Base-by-base conservation (phyloP, 2,888 invertebrate species). In the Seira sanloemensis region DNA sequence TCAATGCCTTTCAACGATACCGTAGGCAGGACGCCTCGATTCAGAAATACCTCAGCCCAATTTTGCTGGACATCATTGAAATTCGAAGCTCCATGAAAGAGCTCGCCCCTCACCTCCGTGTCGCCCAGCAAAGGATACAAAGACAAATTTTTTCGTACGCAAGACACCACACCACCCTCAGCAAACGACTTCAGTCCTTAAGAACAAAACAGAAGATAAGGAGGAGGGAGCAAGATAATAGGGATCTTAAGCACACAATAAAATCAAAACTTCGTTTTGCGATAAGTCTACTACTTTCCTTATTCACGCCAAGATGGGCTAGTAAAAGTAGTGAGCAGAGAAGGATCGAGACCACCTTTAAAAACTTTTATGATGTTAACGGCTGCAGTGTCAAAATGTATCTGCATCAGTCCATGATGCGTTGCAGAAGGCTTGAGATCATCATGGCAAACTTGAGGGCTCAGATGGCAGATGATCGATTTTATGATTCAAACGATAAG, bases 41-140 rank as follows among this genome's bases (percentile, higher is more conserved):
- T 0, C 23, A 24, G 46, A 23, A 65, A 46, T 67, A 75, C 12
- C 19, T 75, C 7, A 9, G 9, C n/a, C 65, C 25, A 16, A 37
- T 25, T 7, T 18, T 75, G 9, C 9, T 21, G 9, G 66, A 75
- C 23, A 75, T 75, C 16, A 66, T 66, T 0, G 75, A 75, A 27
- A 75, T 75, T 50, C 75, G 50, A 12, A 46, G 67, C 16, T 62
- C 66, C 7, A 66, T 75, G n/a, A 75, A 66, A 21, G 66, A 27
- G n/a, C 4, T 75, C 0, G 65, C 66, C 0, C 75, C 75, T 23
- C 12, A 19, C 66, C 66, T 75, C 46, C 75, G 62, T 9, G 46
- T 21, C 12, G 18, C 66, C 9, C 75, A 75, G 67, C 27, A 66
- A 66, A 23, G 9, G 1, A 16, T 67, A 1, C 75, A 75, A 50